Base-by-base conservation (phyloP, 1,140 invertebrate species). In the Drosophila jambulina region DNA sequence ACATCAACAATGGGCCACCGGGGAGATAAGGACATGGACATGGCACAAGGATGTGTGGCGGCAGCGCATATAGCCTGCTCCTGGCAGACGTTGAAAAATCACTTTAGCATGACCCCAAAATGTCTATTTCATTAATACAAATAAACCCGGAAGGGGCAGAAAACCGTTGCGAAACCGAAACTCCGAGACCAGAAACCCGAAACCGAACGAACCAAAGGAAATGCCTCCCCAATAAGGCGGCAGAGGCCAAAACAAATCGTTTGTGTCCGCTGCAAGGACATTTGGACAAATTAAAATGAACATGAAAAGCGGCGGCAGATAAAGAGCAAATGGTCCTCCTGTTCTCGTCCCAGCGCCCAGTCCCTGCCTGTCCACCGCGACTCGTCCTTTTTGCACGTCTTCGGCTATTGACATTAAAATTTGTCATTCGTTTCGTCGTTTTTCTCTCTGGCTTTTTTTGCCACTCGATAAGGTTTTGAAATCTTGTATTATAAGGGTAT, bases 121-220 rank as follows among this genome's bases (percentile, higher is more conserved):
- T 80, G 81, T 91, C 88, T 80, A 91, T 91, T 91, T 91, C 83
- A 91, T 91, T 91, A 88, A 91, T 91, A 88, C 84, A 91, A 91
- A 91, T 88, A 88, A 90, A 88, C 75, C 85, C 70, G 70, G 76
- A 57, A 61, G 53, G 69, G 74, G 54, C 77, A 70, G 49, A 54
- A 62, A 53, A 60, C 72, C 62, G 38, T 46, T 38, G 36, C 42
- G 27, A 36, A 65, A 13, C 36, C 34, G 53, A 25, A 27, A 49
- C 48, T n/a, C 36, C 53, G 32, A 12, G n/a, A n/a, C 46, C 46
- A 32, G 51, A 54, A 54, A 56, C 32, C 53, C 53, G 15, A 56
- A 56, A 56, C 53, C 53, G 53, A 56, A 56, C 34, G 21, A 56
- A 56, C 53, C 53, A 56, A 56, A 56, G 21, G 34, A 46, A 58